These are phyloP conservation scores for Poeciliopsis presidionis DNA, from an alignment of 2,797 vertebrate genomes.

Conservation along the genomic window DNA sequence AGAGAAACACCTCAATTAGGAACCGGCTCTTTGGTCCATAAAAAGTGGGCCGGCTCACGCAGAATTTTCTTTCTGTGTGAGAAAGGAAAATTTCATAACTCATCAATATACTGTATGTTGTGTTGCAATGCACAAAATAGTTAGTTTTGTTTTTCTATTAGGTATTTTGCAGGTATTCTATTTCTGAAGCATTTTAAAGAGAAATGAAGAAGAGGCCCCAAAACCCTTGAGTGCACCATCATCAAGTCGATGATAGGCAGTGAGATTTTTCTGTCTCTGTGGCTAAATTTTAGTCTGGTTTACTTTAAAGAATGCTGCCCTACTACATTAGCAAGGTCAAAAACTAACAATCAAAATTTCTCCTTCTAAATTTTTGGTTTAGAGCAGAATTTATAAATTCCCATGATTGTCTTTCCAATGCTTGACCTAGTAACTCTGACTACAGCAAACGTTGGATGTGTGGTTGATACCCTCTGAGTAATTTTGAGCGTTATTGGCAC, in stretches of 20 bases:
- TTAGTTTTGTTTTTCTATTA: background rate
- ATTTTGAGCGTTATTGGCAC: background rate
- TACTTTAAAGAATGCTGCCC: background rate
- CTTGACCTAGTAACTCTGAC: too few relatives aligned
- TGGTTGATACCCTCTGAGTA: background rate
- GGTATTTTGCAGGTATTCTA: background rate
- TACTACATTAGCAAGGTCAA: background rate
- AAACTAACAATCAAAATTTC: background rate
- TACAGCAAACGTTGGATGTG: background rate
- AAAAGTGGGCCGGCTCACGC: background rate
- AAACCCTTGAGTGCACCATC: background rate
- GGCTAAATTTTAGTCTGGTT: background rate
- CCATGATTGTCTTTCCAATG: too few relatives aligned
- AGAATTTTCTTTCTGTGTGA: background rate
- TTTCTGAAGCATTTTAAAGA: background rate
- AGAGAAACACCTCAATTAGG: background rate
- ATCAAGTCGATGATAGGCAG: background rate
- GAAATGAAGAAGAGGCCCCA: background rate
- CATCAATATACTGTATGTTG: background rate
- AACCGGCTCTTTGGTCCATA: slow-evolving; percentile 40
- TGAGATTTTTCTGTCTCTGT: background rate
- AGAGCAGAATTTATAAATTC: background rate
- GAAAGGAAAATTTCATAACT: background rate
- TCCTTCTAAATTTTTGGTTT: background rate
- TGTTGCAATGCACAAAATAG: background rate